Conservation (phyloP, 2,113 vertebrate genomes). For the Condylura cristata region DNA sequence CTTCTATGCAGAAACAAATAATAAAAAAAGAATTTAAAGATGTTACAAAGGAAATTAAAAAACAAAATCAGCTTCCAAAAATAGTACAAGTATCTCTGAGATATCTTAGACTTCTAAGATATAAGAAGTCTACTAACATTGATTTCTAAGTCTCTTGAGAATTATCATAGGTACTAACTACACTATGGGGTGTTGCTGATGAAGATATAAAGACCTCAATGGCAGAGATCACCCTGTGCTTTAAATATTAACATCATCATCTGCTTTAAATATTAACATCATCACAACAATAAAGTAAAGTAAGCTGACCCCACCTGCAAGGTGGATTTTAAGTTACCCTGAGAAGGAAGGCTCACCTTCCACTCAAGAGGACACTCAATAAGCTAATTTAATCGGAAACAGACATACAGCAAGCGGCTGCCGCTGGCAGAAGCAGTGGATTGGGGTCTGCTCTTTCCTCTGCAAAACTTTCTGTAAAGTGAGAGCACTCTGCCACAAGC, state of each 20-base stretch:
- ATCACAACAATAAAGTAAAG: constrained; percentile 21
- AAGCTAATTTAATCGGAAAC: constrained; percentile 23
- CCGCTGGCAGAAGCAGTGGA: too few relatives aligned
- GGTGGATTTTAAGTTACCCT: constrained; percentile 57
- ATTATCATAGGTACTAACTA: background rate
- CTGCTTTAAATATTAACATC: constrained; percentile 70
- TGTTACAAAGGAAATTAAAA: background rate
- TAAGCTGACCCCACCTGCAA: constrained; percentile 9
- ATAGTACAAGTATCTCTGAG: background rate
- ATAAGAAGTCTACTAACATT: background rate
- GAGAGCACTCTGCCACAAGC: background rate
- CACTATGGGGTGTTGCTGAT: background rate
- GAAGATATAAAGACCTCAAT: background rate
- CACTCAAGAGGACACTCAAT: background rate
- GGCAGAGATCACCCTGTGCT: background rate
- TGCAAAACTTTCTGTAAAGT: background rate
- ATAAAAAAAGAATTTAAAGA: background rate
- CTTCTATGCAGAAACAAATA: too few relatives aligned
- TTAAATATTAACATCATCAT: constrained; percentile 70
- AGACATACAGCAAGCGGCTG: background rate
- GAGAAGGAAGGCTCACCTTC: constrained; percentile 12
- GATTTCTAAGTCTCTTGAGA: constrained; percentile 40
- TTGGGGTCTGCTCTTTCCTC: background rate
- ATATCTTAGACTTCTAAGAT: too few relatives aligned
- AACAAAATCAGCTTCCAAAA: background rate